phyloP scores from a whole-genome alignment of 2,797 vertebrate species.

The Typhlichthys eigenmanni region DNA sequence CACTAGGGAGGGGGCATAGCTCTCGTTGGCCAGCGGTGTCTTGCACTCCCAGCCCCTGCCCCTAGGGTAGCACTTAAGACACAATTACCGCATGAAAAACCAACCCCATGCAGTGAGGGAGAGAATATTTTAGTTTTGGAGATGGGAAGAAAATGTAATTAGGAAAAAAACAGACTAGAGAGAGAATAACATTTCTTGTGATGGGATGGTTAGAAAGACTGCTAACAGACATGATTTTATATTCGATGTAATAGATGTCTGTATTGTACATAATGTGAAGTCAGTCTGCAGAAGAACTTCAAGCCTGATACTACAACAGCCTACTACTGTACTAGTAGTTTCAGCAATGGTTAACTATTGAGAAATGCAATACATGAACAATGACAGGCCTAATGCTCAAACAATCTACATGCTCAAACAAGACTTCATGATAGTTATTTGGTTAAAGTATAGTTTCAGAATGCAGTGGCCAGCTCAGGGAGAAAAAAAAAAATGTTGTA shows the following conservation, averaged over 20 bases:
- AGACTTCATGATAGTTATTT: constrained; percentile 3
- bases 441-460: neutral
- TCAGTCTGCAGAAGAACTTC: no score
- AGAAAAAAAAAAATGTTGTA: constrained; percentile 7
- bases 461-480: constrained; percentile 6
- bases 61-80: constrained; percentile 21
- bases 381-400: neutral
- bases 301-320: no score
- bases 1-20: constrained; percentile 31
- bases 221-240: no score
- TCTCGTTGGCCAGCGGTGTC: constrained; percentile 25
- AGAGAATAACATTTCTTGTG: neutral
- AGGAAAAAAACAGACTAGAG: neutral
- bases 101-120: constrained; percentile 15
- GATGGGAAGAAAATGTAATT: neutral
- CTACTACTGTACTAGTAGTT: no score
- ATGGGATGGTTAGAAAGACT: no score
- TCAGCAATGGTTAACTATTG: no score
- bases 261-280: no score
- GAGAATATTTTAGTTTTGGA: constrained; percentile 21
- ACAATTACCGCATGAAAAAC: constrained; percentile 23
- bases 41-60: constrained; percentile 20
- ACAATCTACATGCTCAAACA: neutral
- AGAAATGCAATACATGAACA: no score
- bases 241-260: no score